Percentiles rank a stretch among this genome's conserved stretches.
These are phyloP conservation scores for Rugalucina vietnamica DNA, from an alignment of 2,888 invertebrate genomes.

Conservation along the genomic window DNA sequence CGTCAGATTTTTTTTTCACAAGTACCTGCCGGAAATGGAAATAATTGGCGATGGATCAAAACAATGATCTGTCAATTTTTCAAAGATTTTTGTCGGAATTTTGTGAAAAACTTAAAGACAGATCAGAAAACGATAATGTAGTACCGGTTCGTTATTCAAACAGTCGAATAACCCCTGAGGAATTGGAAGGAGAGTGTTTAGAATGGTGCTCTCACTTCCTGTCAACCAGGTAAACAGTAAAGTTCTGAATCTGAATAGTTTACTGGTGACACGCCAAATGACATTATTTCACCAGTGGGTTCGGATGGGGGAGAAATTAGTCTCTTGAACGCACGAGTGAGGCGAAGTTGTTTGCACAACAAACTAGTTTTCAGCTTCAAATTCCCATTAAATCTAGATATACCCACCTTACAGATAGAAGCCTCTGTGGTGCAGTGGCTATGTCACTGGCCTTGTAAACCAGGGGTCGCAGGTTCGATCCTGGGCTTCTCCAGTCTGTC, in stretches of 20 bases:
- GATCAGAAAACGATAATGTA: constrained; percentile 65
- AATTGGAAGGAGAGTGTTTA: constrained; percentile 79
- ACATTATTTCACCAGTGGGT: not conserved
- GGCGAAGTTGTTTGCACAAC: no score
- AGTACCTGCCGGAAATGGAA: constrained; percentile 68
- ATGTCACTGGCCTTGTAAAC: no score
- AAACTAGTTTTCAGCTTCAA: no score
- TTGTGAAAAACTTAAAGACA: constrained; percentile 69
- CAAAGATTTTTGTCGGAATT: constrained; percentile 73
- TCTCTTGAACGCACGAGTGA: no score
- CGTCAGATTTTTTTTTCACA: constrained; percentile 69
- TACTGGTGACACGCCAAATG: not conserved
- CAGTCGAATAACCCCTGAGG: constrained; percentile 68
- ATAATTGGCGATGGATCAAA: constrained; percentile 72
- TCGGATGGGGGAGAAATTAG: not conserved
- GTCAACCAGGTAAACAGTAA: constrained; percentile 65
- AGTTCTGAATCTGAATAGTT: not conserved
- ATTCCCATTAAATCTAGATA: no score
- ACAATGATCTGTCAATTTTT: constrained; percentile 67
- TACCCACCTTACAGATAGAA: no score
- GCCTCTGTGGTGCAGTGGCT: no score
- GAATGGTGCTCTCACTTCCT: constrained; percentile 80
- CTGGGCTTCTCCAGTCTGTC: no score
- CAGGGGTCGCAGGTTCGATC: no score
- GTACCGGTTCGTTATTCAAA: constrained; percentile 67